Evolutionary conservation across 2,797 vertebrate genomes (phyloP), one percentile per base, ranked within the genome.

Genomic region (Phoeniculus purpureus): DNA sequence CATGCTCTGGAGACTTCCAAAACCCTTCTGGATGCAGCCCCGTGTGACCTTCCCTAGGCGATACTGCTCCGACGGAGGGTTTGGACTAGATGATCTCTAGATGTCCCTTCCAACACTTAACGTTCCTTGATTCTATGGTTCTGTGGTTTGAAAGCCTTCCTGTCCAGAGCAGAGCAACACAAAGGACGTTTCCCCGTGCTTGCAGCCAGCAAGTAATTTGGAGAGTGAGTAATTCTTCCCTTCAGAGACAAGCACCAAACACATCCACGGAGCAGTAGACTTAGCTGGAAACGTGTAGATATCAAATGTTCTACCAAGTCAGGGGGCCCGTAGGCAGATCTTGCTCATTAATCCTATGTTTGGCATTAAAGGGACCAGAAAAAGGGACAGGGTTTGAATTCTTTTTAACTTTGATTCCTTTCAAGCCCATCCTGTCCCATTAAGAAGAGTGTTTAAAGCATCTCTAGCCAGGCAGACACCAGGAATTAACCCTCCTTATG

Each of bases 151-250:
- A 79, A 71, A 65, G 45, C 56, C 68, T 86, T 84, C 70, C 72
- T 67, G 80, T 67, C 71, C 77, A 40, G 52, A n/a, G 31, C 77
- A 93, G 34, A 85, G 58, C 81, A 89, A 84, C 6, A 86, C 81
- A 92, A 92, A 81, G 72, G 54, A 67, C 34, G 62, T 81, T 85
- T 89, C 94, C 91, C 76, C 74, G 37, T 26, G 45, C 74, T 47
- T 82, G 64, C 89, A 94, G 60, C 71, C 94, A 91, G 87, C 85
- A 77, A 88, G 78, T 77, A 48, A 90, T 93, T 91, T 72, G 29
- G 68, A 81, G 60, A 67, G 66, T 89, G 92, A 94, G 40, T 71
- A 92, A 92, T 90, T 74, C 75, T 55, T 86, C 68, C 87, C 87
- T 90, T 81, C 78, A 68, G 67, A 95, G 47, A 71, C 89, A 88